These are phyloP conservation scores for Megalonaias nervosa DNA, from an alignment of 1,140 invertebrate genomes.

Conservation along the genomic window DNA sequence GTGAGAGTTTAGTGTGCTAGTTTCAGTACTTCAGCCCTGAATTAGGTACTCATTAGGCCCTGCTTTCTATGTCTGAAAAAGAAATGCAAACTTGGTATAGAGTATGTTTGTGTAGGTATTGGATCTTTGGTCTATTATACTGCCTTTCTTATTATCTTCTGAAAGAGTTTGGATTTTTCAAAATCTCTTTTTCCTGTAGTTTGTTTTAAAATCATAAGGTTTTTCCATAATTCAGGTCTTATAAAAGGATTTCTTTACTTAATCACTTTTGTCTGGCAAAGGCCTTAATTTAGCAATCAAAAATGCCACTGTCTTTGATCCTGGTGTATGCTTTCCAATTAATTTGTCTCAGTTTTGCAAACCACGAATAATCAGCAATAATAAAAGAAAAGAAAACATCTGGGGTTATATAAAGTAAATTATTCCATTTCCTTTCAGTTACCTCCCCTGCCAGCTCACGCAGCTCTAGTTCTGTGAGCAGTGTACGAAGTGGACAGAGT, in stretches of 20 bases:
- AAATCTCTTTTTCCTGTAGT: too few relatives aligned
- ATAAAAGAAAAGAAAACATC: background rate
- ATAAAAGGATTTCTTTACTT: background rate
- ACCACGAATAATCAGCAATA: background rate
- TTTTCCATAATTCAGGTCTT: too few relatives aligned
- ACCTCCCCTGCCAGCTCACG: constrained; percentile 53
- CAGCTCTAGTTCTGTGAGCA: constrained; percentile 52
- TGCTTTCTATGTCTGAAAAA: too few relatives aligned
- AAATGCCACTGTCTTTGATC: background rate
- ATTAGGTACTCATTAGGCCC: too few relatives aligned
- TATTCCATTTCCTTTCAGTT: constrained; percentile 29
- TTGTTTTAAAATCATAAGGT: too few relatives aligned
- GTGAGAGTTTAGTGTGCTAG: too few relatives aligned
- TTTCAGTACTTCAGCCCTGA: too few relatives aligned
- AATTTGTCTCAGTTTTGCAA: background rate
- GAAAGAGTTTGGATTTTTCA: too few relatives aligned
- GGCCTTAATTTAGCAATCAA: background rate
- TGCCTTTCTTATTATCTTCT: too few relatives aligned
- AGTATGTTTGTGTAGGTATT: too few relatives aligned
- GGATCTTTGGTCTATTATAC: too few relatives aligned
- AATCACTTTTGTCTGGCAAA: background rate
- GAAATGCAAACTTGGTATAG: too few relatives aligned
- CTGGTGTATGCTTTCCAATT: background rate
- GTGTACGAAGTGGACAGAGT: constrained; percentile 45
- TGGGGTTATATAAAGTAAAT: background rate